A percentile compares a stretch with the other conserved stretches of the same genome.
These are phyloP conservation scores for Holocentrus rufus DNA, from an alignment of 2,797 vertebrate genomes.

Conservation along the genomic window DNA sequence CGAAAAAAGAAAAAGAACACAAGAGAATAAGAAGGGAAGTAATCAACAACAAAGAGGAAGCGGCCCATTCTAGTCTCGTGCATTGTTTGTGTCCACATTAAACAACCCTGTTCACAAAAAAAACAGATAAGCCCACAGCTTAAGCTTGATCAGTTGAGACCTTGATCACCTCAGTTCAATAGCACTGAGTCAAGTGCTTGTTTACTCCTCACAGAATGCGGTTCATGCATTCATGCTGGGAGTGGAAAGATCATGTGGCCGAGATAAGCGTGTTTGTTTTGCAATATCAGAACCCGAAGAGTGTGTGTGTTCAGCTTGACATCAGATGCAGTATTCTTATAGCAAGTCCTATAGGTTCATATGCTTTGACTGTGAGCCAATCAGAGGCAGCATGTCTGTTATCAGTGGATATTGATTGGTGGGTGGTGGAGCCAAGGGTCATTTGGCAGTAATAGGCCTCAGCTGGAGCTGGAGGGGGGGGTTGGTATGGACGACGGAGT, in stretches of 20 bases:
- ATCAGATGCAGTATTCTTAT: conserved; percentile 35
- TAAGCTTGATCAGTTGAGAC: not conserved
- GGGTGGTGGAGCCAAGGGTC: conserved; percentile 40
- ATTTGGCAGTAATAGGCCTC: conserved; percentile 48
- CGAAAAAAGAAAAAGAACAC: not conserved
- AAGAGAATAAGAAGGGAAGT: no score
- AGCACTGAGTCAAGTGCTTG: conserved; percentile 3
- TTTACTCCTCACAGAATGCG: conserved; percentile 16
- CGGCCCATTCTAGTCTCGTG: not conserved
- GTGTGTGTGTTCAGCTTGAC: conserved; percentile 8
- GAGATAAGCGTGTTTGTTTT: conserved; percentile 48
- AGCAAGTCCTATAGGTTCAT: conserved; percentile 27
- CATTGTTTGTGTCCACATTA: no score
- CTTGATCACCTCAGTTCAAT: conserved; percentile 14
- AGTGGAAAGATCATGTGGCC: conserved; percentile 25
- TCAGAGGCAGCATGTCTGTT: conserved; percentile 27
- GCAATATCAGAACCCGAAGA: not conserved
- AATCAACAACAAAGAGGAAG: not conserved
- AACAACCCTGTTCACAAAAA: not conserved
- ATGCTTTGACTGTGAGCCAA: conserved; percentile 39
- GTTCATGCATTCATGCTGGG: conserved; percentile 6
- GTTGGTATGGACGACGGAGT: conserved; percentile 24
- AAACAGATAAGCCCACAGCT: no score
- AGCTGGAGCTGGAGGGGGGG: conserved; percentile 19
- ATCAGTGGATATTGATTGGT: conserved; percentile 56